Base-by-base conservation (phyloP, 1,140 invertebrate genomes). In the Ganaspis sp. region DNA sequence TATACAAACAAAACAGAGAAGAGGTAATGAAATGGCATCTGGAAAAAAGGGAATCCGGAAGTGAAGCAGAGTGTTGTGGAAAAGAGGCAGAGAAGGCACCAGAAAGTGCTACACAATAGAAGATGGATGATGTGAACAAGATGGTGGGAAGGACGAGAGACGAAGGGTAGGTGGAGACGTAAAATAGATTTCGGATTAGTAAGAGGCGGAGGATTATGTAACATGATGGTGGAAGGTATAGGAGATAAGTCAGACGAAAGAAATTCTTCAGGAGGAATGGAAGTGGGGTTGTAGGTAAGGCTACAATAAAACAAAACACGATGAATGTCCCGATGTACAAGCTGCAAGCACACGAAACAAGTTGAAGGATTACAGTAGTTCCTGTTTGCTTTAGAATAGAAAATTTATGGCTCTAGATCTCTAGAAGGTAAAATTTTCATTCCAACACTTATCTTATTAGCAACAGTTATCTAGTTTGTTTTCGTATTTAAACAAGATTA, bases 221-320 rank as follows among this genome's bases (percentile, higher is more conserved):
- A 77, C 70, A 78, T 79, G 77, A 75, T 78, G 74, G 78, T 81
- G 72, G 74, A 72, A 69, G 45, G 70, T 21, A 72, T 9, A 64
- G 23, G 23, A 64, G 26, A 21, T 29, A 64, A 64, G 26, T 64
- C 21, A 29, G 58, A 64, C 15, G 58, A 64, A 64, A 21, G 80
- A 76, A 69, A 78, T 82, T 76, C 75, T 82, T 80, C 78, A 85
- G 79, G 80, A 85, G 78, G 78, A 82, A 73, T 78, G 81, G 84
- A 85, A 80, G 82, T 81, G 77, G 80, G 81, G 78, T 34, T 80
- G 58, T 73, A 82, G 85, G 89, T 89, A 84, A 87, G 89, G 89
- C 89, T 91, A 91, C 89, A 91, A 91, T 87, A 91, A 90, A 90
- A 91, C 89, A 89, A 91, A 91, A 91, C 90, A 90, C 89, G 90